Percentiles rank a stretch among this genome's conserved stretches.
phyloP scores from a whole-genome alignment of 2,797 vertebrate genomes.

The Sciurus vulgaris region DNA sequence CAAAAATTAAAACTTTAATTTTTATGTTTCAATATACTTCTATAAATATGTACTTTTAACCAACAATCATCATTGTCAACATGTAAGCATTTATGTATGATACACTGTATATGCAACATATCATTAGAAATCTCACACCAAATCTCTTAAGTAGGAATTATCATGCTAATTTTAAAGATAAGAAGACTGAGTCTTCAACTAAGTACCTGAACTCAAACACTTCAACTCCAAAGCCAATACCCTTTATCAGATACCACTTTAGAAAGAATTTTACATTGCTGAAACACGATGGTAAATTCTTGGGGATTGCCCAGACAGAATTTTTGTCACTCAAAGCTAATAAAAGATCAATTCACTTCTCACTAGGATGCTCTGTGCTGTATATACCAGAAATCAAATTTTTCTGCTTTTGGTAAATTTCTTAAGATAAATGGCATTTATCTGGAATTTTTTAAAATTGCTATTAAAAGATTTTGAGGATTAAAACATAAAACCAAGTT shows the following conservation, averaged over 20 bases:
- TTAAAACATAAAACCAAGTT: conserved; percentile 28
- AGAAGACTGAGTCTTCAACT: conserved; percentile 18
- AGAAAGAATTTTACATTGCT: not conserved
- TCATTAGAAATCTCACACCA: conserved; percentile 17
- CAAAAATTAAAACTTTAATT: conserved; percentile 37
- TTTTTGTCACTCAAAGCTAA: conserved; percentile 20
- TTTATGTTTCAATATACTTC: not conserved
- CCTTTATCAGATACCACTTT: not conserved
- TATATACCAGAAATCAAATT: not conserved
- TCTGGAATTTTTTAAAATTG: not conserved
- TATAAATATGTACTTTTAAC: conserved; percentile 36
- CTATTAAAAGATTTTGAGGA: not conserved
- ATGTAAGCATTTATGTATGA: not conserved
- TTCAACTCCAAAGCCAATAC: not conserved
- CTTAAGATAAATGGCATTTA: not conserved
- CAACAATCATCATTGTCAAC: conserved; percentile 1
- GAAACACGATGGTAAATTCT: not conserved
- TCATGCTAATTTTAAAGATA: not conserved
- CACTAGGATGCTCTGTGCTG: not conserved
- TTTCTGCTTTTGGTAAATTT: conserved; percentile 20
- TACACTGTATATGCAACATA: not conserved
- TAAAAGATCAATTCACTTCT: not conserved
- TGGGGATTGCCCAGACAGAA: not conserved
- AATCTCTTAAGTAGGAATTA: not conserved
- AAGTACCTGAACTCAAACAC: not conserved